Base-by-base conservation (phyloP, 2,888 invertebrate genomes). In the Heliconius cydno region DNA sequence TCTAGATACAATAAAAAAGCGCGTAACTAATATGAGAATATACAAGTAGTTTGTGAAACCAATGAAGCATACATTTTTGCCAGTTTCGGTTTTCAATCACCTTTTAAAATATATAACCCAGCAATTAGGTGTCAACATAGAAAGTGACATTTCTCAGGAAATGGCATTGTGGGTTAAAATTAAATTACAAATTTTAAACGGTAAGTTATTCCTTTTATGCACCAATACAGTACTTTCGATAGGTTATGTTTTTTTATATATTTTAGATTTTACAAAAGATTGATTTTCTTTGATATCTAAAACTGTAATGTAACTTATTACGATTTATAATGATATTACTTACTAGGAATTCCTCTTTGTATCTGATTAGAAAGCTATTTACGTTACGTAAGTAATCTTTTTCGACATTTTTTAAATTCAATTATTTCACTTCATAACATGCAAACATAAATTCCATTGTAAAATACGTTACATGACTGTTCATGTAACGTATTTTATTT, bases 71-170 rank as follows among this genome's bases (percentile, higher is more conserved):
- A 25, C 5, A 73, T 73, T 60, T 73, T 34, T 34, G 19, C 4
- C 25, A 73, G 57, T 41, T 41, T 70, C 70, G 70, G 25, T 38
- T 73, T 73, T 60, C 60, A 60, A 57, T 34, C 34, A 71, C 25
- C 25, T 78, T 46, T 60, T 65, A 57, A 70, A 52, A 38, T 68
- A 46, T 79, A 77, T 79, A 70, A 74, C 41, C 70, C 57, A 72
- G 6, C 68, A 79, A 78, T 79, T 78, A 63, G 68, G 57, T 76
- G 22, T 71, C 52, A 73, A 78, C 65, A 60, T 63, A 77, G 77
- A 78, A 82, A 80, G 77, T 81, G 79, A 73, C 68, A 76, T 74
- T 68, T 68, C 57, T 72, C 82, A 83, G 84, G 86, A 77, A 73
- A 15, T 15, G 13, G 9, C 19, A 60, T 60, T 38, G 34, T 38